These are phyloP conservation scores for Gopherus evgoodei DNA, from an alignment of 2,113 vertebrate species.

Conservation along the genomic window DNA sequence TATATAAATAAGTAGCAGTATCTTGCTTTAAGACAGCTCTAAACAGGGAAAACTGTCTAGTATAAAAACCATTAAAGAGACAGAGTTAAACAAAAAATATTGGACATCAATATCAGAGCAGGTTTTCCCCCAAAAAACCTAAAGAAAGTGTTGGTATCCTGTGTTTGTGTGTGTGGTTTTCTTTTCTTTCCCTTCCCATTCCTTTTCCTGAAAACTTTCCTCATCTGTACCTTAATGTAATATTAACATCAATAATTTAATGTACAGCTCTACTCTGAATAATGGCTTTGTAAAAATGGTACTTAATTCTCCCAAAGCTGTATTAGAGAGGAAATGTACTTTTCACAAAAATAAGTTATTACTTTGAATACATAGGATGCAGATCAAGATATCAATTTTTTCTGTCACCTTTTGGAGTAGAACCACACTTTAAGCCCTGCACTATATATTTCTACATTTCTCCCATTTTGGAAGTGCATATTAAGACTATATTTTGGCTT, in stretches of 20 bases:
- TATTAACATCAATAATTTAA: neutral
- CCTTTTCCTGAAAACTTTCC: neutral
- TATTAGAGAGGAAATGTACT: neutral
- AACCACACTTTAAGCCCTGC: neutral
- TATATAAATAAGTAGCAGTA: neutral
- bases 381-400: neutral
- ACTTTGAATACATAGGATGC: neutral
- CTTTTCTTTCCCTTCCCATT: neutral
- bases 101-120: neutral
- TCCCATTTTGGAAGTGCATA: neutral
- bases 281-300: neutral
- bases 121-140: neutral
- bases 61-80: neutral
- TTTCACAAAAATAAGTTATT: neutral
- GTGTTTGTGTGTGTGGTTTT: neutral
- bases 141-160: neutral
- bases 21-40: neutral
- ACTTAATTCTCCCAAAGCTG: neutral
- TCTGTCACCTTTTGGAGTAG: neutral
- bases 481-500: neutral
- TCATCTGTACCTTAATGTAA: neutral
- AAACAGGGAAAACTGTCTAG: neutral
- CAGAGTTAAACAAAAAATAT: neutral
- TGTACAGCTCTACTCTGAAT: neutral
- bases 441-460: neutral